Evolutionary conservation across 2,888 invertebrate genomes (phyloP), one percentile per base, ranked within the genome.

Genomic region (Diaprepes abbreviatus): DNA sequence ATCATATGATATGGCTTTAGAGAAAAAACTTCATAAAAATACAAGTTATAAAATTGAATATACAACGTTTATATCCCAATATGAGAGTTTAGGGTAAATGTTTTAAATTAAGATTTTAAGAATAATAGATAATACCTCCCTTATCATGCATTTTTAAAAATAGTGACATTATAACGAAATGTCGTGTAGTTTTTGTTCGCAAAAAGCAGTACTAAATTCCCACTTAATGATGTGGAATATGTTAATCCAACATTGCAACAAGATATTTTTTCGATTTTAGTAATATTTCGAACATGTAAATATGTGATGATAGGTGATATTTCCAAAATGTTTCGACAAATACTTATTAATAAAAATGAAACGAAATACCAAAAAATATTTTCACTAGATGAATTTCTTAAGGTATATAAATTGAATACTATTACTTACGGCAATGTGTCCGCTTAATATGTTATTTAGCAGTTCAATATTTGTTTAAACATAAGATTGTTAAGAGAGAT

Each of bases 341-440:
- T 70, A 24, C 35, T 60, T n/a, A 38, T 72, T 12, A 21, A 72
- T 28, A 5, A 28, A 10, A 45, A 45, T 36, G 55, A 72, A 3
- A 10, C 35, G 36, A 12, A 31, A 14, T 66, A 43, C n/a, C n/a
- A n/a, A n/a, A n/a, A n/a, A n/a, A n/a, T n/a, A n/a, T n/a, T n/a
- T n/a, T n/a, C n/a, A n/a, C 43, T 66, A 66, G 16, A 50, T 48
- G 10, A 62, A 67, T 36, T 60, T 72, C 9, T 75, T 36, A 48
- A 71, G 54, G 55, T 52, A 55, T 73, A 31, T n/a, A 50, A 74
- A 64, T 35, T 75, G 45, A 71, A 58, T 31, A 73, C 70, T 0
- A 64, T 76, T 6, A 75, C 73, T 3, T 76, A 75, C 43, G 77
- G 77, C 2, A 75, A 63, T 5, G 72, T 73, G 1, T 69, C 74